Conservation (phyloP, 2,113 vertebrate genomes). For the Cardinalis cardinalis region DNA sequence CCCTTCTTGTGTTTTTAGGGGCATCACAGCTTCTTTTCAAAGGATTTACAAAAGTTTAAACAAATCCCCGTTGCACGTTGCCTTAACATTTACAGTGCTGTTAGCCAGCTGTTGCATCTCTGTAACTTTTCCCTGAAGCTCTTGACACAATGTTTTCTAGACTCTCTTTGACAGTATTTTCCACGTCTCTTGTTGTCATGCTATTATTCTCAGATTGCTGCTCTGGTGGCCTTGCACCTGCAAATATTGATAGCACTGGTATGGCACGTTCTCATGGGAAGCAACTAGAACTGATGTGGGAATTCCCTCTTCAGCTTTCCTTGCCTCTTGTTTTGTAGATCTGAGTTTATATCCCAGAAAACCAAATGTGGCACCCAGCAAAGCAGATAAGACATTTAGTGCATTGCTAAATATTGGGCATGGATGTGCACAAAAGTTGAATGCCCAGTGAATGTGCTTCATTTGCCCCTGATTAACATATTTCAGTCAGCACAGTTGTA, state of each 20-base stretch:
- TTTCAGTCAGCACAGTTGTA: neutral
- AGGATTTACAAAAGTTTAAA: neutral
- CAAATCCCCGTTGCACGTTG: neutral
- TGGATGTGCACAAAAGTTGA: neutral
- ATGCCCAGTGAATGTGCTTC: neutral
- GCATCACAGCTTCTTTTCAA: neutral
- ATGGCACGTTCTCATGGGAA: neutral
- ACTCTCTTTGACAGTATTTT: neutral
- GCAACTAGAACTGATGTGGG: neutral
- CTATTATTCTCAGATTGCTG: neutral
- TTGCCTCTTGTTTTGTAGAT: neutral
- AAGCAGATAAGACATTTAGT: neutral
- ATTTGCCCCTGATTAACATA: neutral
- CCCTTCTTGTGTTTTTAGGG: neutral
- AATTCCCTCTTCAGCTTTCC: neutral
- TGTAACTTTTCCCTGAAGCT: neutral
- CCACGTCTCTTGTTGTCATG: neutral
- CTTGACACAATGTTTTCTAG: neutral
- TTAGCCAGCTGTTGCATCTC: neutral
- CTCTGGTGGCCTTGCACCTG: slow-evolving; percentile 13
- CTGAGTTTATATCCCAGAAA: neutral
- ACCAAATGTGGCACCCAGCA: neutral
- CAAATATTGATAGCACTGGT: neutral
- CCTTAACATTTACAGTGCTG: neutral
- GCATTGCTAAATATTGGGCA: neutral